Evolutionary conservation across 37 sponge, comb jelly and placozoan species (phyloP), one percentile per base, ranked within the genome.

Genomic region (Hormiphora californensis): DNA sequence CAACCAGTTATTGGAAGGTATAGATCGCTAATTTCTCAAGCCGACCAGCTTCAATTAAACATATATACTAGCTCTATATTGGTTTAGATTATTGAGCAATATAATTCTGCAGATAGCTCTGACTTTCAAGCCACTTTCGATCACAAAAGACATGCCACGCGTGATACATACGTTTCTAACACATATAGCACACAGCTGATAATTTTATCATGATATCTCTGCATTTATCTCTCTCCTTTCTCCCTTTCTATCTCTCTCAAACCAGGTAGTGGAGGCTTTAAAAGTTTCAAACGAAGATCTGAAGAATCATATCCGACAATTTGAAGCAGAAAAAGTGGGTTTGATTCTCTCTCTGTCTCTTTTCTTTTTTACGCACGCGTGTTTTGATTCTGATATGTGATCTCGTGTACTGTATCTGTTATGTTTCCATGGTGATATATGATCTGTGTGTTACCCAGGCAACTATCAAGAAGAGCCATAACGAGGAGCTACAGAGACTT

Each of bases 241-340:
- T n/a, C n/a, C n/a, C n/a, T n/a, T n/a, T n/a, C n/a, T n/a, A n/a
- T n/a, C n/a, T n/a, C n/a, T n/a, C n/a, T n/a, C n/a, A n/a, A n/a
- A n/a, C n/a, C 12, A 73, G 81, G 81, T 73, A 1, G 81, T 73
- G 27, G 81, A 73, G 4, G 81, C 81, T 1, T 30, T 73, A 1
- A 73, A 33, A 46, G 46, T 73, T 46, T 73, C 81, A 1, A 73
- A 73, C 44, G 81, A 73, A 19, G 81, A 73, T 41, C 44, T 73
- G 1, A 73, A 73, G 81, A 73, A 73, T 7, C 81, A 73, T 46
- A 73, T 73, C 38, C 7, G 81, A 73, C 36, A 73, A 25, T 73
- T 27, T 30, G 81, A 73, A 73, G 41, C 81, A 39, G 81, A 73
- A 33, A 73, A 73, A 28, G 81, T 73, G 25, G 53, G 15, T 15